phyloP scores from a whole-genome alignment of 2,888 invertebrate species.

The Hydropsyche betteni region DNA sequence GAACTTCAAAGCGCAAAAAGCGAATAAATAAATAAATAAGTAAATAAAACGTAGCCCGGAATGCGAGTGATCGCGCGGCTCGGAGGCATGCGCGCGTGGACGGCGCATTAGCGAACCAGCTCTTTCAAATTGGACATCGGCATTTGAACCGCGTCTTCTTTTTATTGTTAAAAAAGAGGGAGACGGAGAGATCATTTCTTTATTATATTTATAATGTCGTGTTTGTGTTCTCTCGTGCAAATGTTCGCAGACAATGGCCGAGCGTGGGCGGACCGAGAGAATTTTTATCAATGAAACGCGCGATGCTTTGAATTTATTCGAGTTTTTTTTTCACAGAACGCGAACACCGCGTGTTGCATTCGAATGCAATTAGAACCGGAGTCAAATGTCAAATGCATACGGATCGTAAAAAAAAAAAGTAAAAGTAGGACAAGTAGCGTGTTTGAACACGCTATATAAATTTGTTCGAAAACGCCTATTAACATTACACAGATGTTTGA shows the following conservation, averaged over 20 bases:
- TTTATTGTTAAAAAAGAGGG: background rate
- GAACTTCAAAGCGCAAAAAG: constrained; percentile 10
- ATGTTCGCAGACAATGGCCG: background rate
- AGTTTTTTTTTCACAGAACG: too few species aligned
- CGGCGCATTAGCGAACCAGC: constrained; percentile 23
- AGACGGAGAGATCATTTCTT: background rate
- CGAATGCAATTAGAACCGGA: background rate
- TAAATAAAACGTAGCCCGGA: constrained; percentile 4
- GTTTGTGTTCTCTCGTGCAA: background rate
- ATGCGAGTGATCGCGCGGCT: constrained; percentile 17
- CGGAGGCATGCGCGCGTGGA: constrained; percentile 35
- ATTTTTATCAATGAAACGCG: too few species aligned
- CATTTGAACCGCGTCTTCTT: constrained; percentile 4
- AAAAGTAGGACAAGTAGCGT: background rate
- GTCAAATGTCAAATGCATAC: constrained; percentile 12
- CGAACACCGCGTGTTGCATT: background rate
- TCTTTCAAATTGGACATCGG: constrained; percentile 28
- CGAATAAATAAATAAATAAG: constrained; percentile 4
- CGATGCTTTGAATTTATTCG: too few species aligned
- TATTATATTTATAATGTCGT: background rate
- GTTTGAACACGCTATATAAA: background rate
- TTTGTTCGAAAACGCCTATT: too few species aligned
- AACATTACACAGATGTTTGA: too few species aligned
- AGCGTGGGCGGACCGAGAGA: too few species aligned
- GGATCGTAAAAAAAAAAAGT: constrained; percentile 1